phyloP scores from a whole-genome alignment of 2,888 invertebrate genomes.

The Ctenicera cuprea region DNA sequence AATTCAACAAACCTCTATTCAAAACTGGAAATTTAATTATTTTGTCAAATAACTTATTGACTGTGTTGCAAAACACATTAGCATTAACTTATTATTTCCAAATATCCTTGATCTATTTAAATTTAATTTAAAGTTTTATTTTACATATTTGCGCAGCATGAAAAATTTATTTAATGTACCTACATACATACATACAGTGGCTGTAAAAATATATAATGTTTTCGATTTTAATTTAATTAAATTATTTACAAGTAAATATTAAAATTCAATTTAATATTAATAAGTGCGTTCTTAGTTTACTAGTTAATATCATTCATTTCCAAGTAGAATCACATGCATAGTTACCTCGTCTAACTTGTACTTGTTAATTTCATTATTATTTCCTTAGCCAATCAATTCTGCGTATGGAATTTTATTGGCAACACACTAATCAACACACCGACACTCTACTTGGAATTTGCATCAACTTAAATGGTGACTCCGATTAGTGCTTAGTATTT shows the following conservation, averaged over 20 bases:
- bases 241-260: neutral
- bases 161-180: neutral
- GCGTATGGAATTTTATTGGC: slow-evolving; percentile 16
- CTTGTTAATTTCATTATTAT: slow-evolving; percentile 23
- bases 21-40: slow-evolving; percentile 22
- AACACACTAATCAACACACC: slow-evolving; percentile 10
- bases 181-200: too few species aligned
- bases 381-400: slow-evolving; percentile 22
- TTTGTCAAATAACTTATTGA: slow-evolving; percentile 23
- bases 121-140: slow-evolving; percentile 8
- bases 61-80: slow-evolving; percentile 24
- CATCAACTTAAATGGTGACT: slow-evolving; percentile 11
- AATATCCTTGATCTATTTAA: slow-evolving; percentile 40
- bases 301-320: slow-evolving; percentile 8
- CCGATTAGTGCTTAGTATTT: neutral
- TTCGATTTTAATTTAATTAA: neutral
- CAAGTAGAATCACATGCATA: slow-evolving; percentile 8
- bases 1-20: neutral
- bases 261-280: neutral
- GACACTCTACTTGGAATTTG: neutral
- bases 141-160: neutral
- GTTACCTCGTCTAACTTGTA: slow-evolving; percentile 6
- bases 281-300: neutral
- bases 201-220: too few species aligned
- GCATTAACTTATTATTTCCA: slow-evolving; percentile 31